These are phyloP conservation scores for Tamias sibiricus DNA, from an alignment of 2,113 vertebrate species.

Conservation along the genomic window DNA sequence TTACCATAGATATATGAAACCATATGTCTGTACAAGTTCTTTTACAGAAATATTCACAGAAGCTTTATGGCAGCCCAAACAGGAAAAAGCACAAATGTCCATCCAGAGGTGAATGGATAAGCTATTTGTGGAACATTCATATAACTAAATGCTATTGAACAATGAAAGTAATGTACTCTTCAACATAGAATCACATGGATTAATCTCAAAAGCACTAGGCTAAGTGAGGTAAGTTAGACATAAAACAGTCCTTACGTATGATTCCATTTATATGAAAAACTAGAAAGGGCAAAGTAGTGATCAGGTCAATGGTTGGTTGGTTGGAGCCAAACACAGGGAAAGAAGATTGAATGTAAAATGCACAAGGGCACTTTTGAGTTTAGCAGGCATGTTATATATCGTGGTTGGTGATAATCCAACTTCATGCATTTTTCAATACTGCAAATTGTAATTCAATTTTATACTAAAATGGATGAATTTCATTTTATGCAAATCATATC, in stretches of 20 bases:
- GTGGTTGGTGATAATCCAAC: not conserved
- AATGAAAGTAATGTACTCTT: not conserved
- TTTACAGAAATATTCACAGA: not conserved
- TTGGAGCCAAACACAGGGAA: not conserved
- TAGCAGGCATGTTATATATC: not conserved
- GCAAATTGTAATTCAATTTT: not conserved
- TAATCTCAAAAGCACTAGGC: not conserved
- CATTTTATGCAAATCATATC: not conserved
- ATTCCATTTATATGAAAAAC: not conserved
- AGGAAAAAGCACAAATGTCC: not conserved
- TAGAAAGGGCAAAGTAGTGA: not conserved
- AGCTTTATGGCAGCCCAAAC: not conserved
- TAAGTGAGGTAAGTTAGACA: not conserved
- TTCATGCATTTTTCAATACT: not conserved
- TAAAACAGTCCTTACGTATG: rapidly evolving
- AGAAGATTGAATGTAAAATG: not conserved
- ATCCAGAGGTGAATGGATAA: not conserved
- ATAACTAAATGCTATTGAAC: not conserved
- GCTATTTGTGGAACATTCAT: not conserved
- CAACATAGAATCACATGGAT: not conserved
- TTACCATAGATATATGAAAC: conserved; percentile 19
- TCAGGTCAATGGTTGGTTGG: not conserved
- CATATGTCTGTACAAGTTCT: not conserved
- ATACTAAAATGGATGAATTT: not conserved
- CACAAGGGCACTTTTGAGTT: not conserved